These are phyloP conservation scores for Neelides sp. DNA, from an alignment of 1,140 invertebrate species.

Conservation along the genomic window DNA sequence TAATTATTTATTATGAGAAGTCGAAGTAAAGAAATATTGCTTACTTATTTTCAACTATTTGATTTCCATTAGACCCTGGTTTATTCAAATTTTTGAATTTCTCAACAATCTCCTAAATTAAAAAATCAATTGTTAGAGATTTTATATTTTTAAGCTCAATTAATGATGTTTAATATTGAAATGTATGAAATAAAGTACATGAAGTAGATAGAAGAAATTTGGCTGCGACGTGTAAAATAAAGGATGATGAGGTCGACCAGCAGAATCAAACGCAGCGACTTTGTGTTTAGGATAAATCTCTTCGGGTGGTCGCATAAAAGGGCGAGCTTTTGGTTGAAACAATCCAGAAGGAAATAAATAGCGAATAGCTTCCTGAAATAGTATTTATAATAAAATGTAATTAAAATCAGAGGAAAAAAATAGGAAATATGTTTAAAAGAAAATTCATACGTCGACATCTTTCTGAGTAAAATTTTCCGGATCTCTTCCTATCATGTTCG, in stretches of 20 bases:
- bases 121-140: constrained; percentile 3
- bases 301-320: constrained; percentile 71
- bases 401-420: constrained; percentile 1
- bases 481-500: constrained; percentile 96
- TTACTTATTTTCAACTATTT: too few relatives aligned
- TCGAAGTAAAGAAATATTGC: too few relatives aligned
- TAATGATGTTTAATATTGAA: constrained; percentile 9
- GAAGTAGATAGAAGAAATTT: constrained; percentile 66
- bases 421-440: background rate
- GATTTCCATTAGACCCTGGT: constrained; percentile 3
- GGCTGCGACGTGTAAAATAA: constrained; percentile 80
- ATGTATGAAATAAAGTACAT: constrained; percentile 44
- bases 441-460: constrained; percentile 62
- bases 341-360: constrained; percentile 88
- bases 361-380: constrained; percentile 61
- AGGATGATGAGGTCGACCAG: constrained; percentile 71
- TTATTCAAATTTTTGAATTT: constrained; percentile 18
- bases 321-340: constrained; percentile 63
- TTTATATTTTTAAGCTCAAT: constrained; percentile 2
- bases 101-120: constrained; percentile 15
- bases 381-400: constrained; percentile 4
- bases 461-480: constrained; percentile 71
- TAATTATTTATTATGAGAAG: too few relatives aligned
- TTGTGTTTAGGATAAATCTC: constrained; percentile 71
- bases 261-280: constrained; percentile 78